These are phyloP conservation scores for Pheucticus melanocephalus DNA, from an alignment of 2,113 vertebrate genomes.

Conservation along the genomic window DNA sequence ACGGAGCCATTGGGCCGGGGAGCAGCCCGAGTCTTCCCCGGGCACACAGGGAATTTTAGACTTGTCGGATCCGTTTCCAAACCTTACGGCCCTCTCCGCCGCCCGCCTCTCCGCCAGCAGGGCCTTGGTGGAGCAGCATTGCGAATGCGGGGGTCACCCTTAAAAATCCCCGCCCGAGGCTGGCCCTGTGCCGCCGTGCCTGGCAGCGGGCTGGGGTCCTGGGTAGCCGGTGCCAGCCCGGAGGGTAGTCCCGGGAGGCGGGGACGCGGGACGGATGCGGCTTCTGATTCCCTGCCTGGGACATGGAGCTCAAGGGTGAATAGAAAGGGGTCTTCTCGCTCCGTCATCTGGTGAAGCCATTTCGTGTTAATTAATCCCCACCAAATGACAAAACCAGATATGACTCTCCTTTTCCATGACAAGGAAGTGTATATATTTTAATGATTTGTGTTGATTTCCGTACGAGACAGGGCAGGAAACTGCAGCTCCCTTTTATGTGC, in stretches of 20 bases:
- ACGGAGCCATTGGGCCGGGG: neutral
- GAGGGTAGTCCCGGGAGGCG: neutral
- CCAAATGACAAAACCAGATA: conserved; percentile 27
- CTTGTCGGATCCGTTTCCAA: neutral
- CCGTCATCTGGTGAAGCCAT: neutral
- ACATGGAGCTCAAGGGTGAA: neutral
- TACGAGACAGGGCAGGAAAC: neutral
- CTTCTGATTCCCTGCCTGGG: neutral
- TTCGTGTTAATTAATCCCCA: neutral
- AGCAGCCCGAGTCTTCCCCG: neutral
- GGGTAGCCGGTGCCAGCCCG: neutral
- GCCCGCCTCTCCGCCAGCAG: neutral
- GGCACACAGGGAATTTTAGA: neutral
- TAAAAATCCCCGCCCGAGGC: neutral
- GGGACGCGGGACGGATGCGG: no score
- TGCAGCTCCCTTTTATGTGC: neutral
- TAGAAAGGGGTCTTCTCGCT: neutral
- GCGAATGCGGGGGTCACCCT: neutral
- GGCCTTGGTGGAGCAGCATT: neutral
- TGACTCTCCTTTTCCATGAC: neutral
- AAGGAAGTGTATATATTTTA: neutral
- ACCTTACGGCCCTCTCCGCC: neutral
- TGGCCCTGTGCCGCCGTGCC: neutral
- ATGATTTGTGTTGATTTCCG: neutral
- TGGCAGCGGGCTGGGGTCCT: neutral